These are phyloP conservation scores for Papilio elwesi DNA, from an alignment of 2,888 invertebrate species.

Conservation along the genomic window DNA sequence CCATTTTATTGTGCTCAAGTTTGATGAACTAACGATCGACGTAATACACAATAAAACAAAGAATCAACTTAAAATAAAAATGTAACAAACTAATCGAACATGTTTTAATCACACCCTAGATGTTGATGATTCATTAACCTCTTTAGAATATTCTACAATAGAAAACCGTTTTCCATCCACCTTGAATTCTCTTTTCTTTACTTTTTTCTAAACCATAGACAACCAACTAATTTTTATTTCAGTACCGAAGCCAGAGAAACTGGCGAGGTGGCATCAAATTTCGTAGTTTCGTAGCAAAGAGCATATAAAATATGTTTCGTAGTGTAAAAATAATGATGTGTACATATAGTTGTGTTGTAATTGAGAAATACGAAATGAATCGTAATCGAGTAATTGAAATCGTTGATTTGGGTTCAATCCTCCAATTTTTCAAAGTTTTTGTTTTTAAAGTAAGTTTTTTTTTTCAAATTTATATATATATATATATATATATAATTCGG, in stretches of 20 bases:
- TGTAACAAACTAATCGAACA: conserved; percentile 72
- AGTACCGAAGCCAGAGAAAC: conserved; percentile 42
- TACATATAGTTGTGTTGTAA: too few relatives aligned
- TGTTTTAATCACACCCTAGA: conserved; percentile 70
- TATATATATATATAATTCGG: too few relatives aligned
- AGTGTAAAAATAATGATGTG: too few relatives aligned
- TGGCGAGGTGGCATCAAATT: conserved; percentile 35
- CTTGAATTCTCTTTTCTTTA: conserved; percentile 62
- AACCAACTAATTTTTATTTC: conserved; percentile 46
- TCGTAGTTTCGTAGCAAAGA: neutral
- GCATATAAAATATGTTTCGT: too few relatives aligned
- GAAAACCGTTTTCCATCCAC: conserved; percentile 66
- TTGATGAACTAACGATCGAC: conserved; percentile 58
- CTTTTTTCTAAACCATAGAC: conserved; percentile 58
- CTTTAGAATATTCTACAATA: conserved; percentile 71
- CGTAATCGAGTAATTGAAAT: too few relatives aligned
- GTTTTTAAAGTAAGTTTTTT: too few relatives aligned
- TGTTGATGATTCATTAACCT: conserved; percentile 76
- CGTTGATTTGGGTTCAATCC: too few relatives aligned
- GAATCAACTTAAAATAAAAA: conserved; percentile 72
- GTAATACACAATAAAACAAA: conserved; percentile 77
- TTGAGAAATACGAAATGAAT: too few relatives aligned
- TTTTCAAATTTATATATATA: too few relatives aligned
- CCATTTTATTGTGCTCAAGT: conserved; percentile 87
- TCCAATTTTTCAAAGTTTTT: too few relatives aligned